Conservation (phyloP, 1,140 invertebrate genomes). For the Drosophila suzukii region DNA sequence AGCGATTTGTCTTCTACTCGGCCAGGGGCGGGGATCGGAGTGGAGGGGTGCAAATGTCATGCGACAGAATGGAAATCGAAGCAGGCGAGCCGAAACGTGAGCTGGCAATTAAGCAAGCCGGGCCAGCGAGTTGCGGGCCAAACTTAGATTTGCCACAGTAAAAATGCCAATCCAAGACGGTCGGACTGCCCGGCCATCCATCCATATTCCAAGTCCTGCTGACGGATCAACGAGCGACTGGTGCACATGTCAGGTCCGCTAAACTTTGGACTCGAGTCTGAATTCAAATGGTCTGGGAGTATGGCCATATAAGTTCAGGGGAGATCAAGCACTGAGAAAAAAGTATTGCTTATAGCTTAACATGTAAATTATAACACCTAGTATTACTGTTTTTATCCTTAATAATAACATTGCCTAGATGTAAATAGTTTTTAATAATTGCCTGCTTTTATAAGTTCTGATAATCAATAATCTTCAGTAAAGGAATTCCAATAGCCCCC, state of each 20-base stretch:
- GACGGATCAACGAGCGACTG: slow-evolving; percentile 30
- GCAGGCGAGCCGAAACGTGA: slow-evolving; percentile 74
- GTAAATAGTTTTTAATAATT: too few relatives aligned
- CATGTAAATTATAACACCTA: too few relatives aligned
- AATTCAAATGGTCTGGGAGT: slow-evolving; percentile 30
- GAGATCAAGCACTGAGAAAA: slow-evolving; percentile 15
- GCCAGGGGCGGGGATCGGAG: slow-evolving; percentile 13
- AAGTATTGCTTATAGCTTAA: background rate
- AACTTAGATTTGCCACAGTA: slow-evolving; percentile 13
- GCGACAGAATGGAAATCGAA: slow-evolving; percentile 63
- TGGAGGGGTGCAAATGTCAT: slow-evolving; percentile 52
- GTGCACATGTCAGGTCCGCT: slow-evolving; percentile 33
- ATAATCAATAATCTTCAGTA: slow-evolving; percentile 2
- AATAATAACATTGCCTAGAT: too few relatives aligned
- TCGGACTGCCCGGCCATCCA: slow-evolving; percentile 15
- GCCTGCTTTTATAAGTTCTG: too few relatives aligned
- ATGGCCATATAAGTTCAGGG: slow-evolving; percentile 20
- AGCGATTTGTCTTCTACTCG: slow-evolving; percentile 77
- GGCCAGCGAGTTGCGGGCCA: slow-evolving; percentile 34
- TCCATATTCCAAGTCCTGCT: slow-evolving; percentile 25
- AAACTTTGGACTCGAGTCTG: slow-evolving; percentile 30
- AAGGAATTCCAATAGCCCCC: background rate
- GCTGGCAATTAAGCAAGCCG: slow-evolving; percentile 76
- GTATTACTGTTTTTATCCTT: too few relatives aligned
- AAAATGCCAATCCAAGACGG: slow-evolving; percentile 38